These are phyloP conservation scores for Protophormia terraenovae DNA, from an alignment of 2,888 invertebrate genomes.

Conservation along the genomic window DNA sequence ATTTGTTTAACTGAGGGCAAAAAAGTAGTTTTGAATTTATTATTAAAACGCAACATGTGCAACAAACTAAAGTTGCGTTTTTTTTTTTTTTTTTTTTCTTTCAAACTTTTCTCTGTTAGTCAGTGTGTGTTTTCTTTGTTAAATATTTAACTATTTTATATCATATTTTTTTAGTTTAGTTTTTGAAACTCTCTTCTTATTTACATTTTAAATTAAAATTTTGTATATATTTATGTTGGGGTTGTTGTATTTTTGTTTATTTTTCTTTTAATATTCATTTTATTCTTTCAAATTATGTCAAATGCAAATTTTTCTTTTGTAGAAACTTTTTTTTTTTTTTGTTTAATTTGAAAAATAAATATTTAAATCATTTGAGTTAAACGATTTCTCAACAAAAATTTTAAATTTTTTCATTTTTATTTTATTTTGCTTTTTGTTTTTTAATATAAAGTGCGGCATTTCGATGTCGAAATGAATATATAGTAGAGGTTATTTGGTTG, in stretches of 20 bases:
- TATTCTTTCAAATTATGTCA: conserved; percentile 35
- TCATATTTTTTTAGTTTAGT: neutral
- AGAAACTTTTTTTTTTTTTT: neutral
- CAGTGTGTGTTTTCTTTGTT: neutral
- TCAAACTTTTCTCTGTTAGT: neutral
- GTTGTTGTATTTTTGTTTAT: neutral
- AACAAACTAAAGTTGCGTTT: neutral
- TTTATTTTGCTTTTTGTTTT: neutral
- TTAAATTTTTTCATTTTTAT: neutral
- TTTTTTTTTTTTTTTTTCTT: neutral
- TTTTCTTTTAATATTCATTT: conserved; percentile 21
- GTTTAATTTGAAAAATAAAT: neutral
- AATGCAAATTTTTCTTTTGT: conserved; percentile 46
- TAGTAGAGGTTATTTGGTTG: neutral
- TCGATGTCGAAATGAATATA: neutral
- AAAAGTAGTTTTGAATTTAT: neutral
- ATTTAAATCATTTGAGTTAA: neutral
- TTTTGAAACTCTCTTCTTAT: neutral
- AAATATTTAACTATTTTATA: neutral
- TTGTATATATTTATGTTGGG: neutral
- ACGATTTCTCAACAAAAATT: conserved; percentile 33
- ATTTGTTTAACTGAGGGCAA: neutral
- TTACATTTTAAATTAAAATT: neutral
- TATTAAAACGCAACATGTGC: conserved; percentile 10
- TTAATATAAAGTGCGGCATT: neutral